phyloP scores from a whole-genome alignment of 2,797 vertebrate species.

The Rhinichthys osculus region DNA sequence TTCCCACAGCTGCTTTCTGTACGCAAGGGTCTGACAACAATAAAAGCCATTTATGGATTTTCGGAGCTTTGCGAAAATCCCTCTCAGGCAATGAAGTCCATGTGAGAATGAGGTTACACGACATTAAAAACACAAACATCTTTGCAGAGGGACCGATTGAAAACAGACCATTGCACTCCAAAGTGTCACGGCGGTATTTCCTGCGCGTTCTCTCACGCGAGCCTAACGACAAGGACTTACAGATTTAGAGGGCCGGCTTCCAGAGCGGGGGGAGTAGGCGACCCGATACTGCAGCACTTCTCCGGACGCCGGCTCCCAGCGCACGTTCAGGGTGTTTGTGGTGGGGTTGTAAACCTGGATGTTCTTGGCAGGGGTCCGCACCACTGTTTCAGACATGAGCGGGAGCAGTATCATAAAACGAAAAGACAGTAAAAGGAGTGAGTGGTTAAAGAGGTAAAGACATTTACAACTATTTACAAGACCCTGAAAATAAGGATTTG shows the following conservation, averaged over 20 bases:
- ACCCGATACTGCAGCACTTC: slow-evolving; percentile 91
- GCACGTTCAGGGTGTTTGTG: slow-evolving; percentile 91
- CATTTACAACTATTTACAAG: slow-evolving; percentile 17
- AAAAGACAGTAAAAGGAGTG: slow-evolving; percentile 24
- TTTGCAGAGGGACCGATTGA: slow-evolving; percentile 3
- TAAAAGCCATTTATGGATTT: slow-evolving; percentile 53
- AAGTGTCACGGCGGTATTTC: background rate
- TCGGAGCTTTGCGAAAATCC: background rate
- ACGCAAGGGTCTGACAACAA: slow-evolving; percentile 46
- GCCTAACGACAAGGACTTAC: slow-evolving; percentile 79
- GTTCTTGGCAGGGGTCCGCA: slow-evolving; percentile 86
- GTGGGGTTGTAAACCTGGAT: slow-evolving; percentile 93
- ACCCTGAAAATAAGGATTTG: background rate
- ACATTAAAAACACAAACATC: slow-evolving; percentile 32
- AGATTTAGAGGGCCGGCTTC: slow-evolving; percentile 86
- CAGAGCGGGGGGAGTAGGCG: slow-evolving; percentile 84
- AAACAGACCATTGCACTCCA: background rate
- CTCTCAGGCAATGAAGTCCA: slow-evolving; percentile 24
- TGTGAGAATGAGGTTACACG: slow-evolving; percentile 35
- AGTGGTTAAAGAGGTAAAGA: slow-evolving; percentile 40
- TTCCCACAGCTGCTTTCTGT: slow-evolving; percentile 59
- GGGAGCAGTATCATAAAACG: slow-evolving; percentile 43
- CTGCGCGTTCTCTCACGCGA: background rate
- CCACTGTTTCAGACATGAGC: slow-evolving; percentile 79
- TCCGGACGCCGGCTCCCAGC: slow-evolving; percentile 94